Conservation (phyloP, 2,797 vertebrate genomes). For the Malacoctenus gilli region DNA sequence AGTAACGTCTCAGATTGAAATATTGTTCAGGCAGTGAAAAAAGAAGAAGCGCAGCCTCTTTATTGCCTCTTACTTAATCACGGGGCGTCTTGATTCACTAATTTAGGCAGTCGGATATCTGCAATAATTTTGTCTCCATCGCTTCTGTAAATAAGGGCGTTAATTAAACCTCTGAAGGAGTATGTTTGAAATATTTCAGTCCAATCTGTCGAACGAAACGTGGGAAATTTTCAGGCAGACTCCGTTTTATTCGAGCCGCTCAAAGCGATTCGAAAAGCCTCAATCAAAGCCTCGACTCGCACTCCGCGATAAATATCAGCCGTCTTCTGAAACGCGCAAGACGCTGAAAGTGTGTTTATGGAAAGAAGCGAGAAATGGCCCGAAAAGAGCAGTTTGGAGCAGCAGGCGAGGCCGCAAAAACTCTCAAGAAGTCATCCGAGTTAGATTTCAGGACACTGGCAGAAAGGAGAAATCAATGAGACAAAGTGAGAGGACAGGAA, state of each 20-base stretch:
- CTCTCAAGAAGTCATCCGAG: constrained; percentile 62
- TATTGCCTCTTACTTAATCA: no score
- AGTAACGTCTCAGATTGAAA: no score
- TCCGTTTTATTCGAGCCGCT: no score
- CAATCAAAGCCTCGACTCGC: no score
- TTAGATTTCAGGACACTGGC: constrained; percentile 62
- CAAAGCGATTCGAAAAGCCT: no score
- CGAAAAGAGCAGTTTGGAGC: constrained; percentile 39
- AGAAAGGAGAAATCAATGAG: constrained; percentile 75
- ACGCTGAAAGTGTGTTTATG: no score
- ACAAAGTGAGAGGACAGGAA: constrained; percentile 68
- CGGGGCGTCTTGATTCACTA: no score
- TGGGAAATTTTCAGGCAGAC: neutral
- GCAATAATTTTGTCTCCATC: neutral
- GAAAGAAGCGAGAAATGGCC: no score
- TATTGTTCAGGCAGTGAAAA: no score
- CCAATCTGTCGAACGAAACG: neutral
- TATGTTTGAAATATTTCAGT: neutral
- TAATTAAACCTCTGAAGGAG: neutral
- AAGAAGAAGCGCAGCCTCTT: no score
- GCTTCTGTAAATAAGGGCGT: neutral
- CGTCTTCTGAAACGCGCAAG: no score
- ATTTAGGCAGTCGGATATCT: neutral
- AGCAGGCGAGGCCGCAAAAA: constrained; percentile 33
- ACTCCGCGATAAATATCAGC: no score